phyloP scores from a whole-genome alignment of 2,888 invertebrate species.

The Tinea trinotella region DNA sequence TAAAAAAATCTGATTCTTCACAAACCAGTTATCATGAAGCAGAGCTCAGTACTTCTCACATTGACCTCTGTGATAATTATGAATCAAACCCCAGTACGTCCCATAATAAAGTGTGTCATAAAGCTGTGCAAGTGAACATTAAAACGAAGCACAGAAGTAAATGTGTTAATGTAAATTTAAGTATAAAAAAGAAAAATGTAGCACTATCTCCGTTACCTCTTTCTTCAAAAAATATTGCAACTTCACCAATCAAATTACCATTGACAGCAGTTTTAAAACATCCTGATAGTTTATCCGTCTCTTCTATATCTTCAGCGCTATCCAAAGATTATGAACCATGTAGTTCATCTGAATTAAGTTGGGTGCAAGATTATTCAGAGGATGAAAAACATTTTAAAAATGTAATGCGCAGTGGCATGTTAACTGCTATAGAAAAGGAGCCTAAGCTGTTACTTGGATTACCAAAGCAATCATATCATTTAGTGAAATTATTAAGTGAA shows the following conservation, averaged over 20 bases:
- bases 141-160: neutral
- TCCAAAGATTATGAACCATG: neutral
- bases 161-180: neutral
- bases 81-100: no score
- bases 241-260: neutral
- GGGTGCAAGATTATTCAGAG: neutral
- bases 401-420: neutral
- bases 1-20: no score
- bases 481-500: conserved; percentile 18
- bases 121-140: neutral
- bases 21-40: no score
- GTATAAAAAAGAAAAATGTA: neutral
- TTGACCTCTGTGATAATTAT: no score
- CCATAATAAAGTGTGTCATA: neutral
- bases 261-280: no score
- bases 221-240: neutral
- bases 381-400: neutral
- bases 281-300: neutral
- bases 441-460: conserved; percentile 7
- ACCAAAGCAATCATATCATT: conserved; percentile 15
- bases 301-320: neutral
- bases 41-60: no score
- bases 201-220: neutral
- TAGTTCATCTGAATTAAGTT: neutral
- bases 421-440: conserved; percentile 4